These are phyloP conservation scores for Hormaphis cornu DNA, from an alignment of 1,140 invertebrate genomes.

Conservation along the genomic window DNA sequence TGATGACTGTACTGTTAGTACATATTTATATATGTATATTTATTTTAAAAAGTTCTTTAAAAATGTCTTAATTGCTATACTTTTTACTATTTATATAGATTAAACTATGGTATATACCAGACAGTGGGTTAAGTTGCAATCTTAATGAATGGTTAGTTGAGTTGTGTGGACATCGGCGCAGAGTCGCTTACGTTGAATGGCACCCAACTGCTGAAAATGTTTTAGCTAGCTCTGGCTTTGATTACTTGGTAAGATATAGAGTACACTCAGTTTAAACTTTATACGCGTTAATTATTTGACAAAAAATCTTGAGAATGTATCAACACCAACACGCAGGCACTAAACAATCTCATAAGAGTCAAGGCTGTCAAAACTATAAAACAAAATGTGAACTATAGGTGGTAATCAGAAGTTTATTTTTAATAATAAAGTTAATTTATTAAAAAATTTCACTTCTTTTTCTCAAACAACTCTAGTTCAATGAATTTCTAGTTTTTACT, in stretches of 20 bases:
- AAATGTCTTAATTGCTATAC: neutral
- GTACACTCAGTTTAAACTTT: neutral
- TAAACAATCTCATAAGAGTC: too few relatives aligned
- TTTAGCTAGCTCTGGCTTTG: constrained; percentile 76
- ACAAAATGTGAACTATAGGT: too few relatives aligned
- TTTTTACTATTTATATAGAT: constrained; percentile 47
- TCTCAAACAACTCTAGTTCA: too few relatives aligned
- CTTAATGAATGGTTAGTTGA: constrained; percentile 78
- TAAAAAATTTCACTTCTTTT: too few relatives aligned
- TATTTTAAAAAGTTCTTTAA: neutral
- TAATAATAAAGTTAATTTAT: too few relatives aligned
- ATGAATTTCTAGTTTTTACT: too few relatives aligned
- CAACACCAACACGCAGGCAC: too few relatives aligned
- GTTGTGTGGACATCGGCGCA: constrained; percentile 73
- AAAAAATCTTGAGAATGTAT: too few relatives aligned
- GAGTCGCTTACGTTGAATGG: constrained; percentile 84
- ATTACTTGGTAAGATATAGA: constrained; percentile 58
- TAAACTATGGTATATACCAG: constrained; percentile 85
- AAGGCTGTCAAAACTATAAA: too few relatives aligned
- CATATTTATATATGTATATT: constrained; percentile 11
- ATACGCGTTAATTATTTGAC: too few relatives aligned
- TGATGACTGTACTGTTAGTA: constrained; percentile 78
- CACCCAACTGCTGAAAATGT: constrained; percentile 90
- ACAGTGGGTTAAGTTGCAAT: constrained; percentile 69
- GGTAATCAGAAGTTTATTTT: too few relatives aligned